These are phyloP conservation scores for Pangasius djambal DNA, from an alignment of 2,797 vertebrate genomes.

Conservation along the genomic window DNA sequence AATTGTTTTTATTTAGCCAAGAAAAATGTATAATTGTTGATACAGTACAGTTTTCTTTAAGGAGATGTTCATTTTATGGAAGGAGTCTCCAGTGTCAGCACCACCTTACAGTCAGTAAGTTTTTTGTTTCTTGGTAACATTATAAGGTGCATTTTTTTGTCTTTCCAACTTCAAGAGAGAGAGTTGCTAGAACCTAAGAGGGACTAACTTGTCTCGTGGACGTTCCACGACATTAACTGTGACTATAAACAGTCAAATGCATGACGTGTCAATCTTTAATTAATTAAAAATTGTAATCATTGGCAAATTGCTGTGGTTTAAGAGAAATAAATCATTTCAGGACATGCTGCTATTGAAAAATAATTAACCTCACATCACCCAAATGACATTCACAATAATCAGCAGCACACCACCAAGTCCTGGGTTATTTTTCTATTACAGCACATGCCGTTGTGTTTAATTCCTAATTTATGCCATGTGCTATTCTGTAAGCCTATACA, in stretches of 20 bases:
- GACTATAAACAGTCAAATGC: not conserved
- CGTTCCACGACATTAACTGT: not conserved
- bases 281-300: not conserved
- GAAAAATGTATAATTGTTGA: too few relatives aligned
- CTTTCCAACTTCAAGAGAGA: not conserved
- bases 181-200: not conserved
- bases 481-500: not conserved
- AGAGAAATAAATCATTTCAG: not conserved
- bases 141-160: not conserved
- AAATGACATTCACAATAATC: not conserved
- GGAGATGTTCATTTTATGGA: not conserved
- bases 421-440: not conserved
- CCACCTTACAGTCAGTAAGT: not conserved
- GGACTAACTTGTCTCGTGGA: not conserved
- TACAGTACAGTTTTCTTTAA: not conserved
- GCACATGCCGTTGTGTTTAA: not conserved
- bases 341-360: not conserved
- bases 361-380: not conserved
- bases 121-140: not conserved
- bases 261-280: not conserved
- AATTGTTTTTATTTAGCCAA: not conserved
- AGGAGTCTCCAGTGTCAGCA: not conserved
- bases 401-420: not conserved
- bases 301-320: not conserved
- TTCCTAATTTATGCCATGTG: not conserved